These are phyloP conservation scores for Tilapia sparmanii DNA, from an alignment of 2,113 vertebrate genomes.

Conservation along the genomic window DNA sequence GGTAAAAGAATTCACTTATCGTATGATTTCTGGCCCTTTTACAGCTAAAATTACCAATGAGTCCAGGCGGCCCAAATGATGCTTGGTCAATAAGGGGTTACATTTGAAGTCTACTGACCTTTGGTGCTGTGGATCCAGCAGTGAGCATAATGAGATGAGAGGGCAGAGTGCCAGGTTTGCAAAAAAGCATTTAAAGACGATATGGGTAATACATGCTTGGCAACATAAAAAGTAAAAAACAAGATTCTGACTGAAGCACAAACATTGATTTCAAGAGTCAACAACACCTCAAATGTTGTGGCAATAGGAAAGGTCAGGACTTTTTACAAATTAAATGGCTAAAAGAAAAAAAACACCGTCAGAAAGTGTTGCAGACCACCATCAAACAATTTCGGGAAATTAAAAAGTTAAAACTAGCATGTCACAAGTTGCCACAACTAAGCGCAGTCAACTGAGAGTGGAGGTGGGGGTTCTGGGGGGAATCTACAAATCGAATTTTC, in stretches of 20 bases:
- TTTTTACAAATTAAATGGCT: not conserved
- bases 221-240: not conserved
- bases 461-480: not conserved
- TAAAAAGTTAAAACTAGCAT: not conserved
- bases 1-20: not conserved
- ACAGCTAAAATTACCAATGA: not conserved
- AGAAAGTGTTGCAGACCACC: not conserved
- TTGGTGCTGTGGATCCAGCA: not conserved
- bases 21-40: not conserved
- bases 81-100: not conserved
- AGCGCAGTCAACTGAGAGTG: not conserved
- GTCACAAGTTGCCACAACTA: not conserved
- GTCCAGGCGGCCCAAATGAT: not conserved
- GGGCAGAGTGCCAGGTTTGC: not conserved
- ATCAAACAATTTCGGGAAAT: not conserved
- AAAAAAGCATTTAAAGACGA: not conserved
- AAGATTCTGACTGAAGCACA: not conserved
- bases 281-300: not conserved
- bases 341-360: accelerated
- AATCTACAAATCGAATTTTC: not conserved
- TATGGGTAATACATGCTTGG: not conserved
- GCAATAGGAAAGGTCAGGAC: not conserved
- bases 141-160: accelerated
- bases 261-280: not conserved
- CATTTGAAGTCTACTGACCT: not conserved